phyloP scores from a whole-genome alignment of 1,140 invertebrate species.

The Mylabris phalerata region DNA sequence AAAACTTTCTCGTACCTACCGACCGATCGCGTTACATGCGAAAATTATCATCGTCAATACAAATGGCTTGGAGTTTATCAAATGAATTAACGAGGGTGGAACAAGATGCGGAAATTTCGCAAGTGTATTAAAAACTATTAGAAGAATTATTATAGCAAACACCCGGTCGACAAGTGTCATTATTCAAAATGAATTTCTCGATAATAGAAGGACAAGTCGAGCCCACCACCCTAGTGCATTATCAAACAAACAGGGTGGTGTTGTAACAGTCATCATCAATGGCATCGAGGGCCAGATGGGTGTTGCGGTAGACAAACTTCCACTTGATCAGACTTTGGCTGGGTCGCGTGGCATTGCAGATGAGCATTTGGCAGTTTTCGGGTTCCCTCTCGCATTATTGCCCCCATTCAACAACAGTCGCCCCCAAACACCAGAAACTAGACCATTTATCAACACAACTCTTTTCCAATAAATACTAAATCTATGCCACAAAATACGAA shows the following conservation, averaged over 20 bases:
- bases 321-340: constrained; percentile 12
- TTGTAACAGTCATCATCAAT: too few species aligned
- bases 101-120: too few species aligned
- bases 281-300: constrained; percentile 1
- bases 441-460: too few species aligned
- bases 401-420: not conserved
- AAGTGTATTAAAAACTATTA: too few species aligned
- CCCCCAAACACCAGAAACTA: too few species aligned
- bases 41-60: too few species aligned
- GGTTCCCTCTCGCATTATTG: not conserved
- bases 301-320: constrained; percentile 13
- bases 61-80: too few species aligned
- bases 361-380: constrained; percentile 8
- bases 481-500: too few species aligned
- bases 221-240: not conserved
- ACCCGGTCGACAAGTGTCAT: constrained; percentile 6
- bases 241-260: too few species aligned
- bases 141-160: not conserved
- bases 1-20: not conserved
- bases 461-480: too few species aligned
- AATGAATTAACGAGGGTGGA: too few species aligned
- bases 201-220: constrained; percentile 1
- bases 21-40: too few species aligned
- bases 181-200: constrained; percentile 12
- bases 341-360: constrained; percentile 5